Evolutionary conservation across 2,113 vertebrate species (phyloP).

Genomic region (Coptodon bakossiorum): DNA sequence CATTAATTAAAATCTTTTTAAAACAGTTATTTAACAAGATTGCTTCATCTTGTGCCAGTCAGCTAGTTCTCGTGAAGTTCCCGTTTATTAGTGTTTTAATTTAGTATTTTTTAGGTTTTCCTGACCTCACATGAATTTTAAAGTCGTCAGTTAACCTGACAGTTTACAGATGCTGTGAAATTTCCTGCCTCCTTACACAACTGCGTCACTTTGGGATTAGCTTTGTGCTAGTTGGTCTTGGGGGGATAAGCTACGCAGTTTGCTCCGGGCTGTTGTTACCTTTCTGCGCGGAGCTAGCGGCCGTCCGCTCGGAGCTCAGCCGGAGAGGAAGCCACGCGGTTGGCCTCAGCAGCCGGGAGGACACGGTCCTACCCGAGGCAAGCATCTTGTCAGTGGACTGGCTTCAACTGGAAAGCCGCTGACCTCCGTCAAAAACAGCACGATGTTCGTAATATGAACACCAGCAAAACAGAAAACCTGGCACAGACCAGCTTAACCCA

Average conservation of each 20-base stretch:
- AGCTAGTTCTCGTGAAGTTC: not conserved
- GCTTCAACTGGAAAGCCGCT: not conserved
- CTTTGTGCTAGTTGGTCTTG: not conserved
- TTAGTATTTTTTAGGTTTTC: not conserved
- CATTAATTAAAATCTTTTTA: not conserved
- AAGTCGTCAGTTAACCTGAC: not conserved
- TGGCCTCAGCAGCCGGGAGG: slow-evolving; percentile 33
- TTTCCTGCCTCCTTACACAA: not conserved
- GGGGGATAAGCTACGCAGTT: not conserved
- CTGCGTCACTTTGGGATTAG: slow-evolving; percentile 52
- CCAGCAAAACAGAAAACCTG: not conserved
- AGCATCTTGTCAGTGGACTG: slow-evolving; percentile 30
- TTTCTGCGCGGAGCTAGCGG: slow-evolving; percentile 9
- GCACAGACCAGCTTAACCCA: not conserved
- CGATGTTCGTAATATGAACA: not conserved
- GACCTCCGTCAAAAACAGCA: not conserved
- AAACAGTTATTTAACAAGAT: not conserved
- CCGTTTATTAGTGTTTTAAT: not conserved
- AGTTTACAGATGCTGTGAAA: not conserved
- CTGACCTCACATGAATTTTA: accelerated
- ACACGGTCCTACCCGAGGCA: slow-evolving; percentile 21
- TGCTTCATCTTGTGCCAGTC: not conserved
- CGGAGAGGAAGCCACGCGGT: not conserved
- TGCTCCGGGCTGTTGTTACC: not conserved
- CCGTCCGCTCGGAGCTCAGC: not conserved